Conservation (phyloP, 2,113 vertebrate species). For the Brienomyrus longianalis region DNA sequence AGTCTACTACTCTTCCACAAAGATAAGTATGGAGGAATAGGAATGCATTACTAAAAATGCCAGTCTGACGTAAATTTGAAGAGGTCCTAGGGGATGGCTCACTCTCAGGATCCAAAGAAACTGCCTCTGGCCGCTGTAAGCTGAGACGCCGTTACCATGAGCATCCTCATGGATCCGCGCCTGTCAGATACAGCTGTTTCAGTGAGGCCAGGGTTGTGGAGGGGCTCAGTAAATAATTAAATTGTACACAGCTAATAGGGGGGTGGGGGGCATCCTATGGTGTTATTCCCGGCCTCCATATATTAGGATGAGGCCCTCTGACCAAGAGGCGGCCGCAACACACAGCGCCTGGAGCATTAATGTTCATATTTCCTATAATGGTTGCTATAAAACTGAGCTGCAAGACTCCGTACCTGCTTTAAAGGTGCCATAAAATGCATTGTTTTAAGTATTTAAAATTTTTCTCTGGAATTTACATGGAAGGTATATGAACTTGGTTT, state of each 20-base stretch:
- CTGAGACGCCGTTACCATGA: constrained; percentile 32
- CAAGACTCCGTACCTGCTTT: background rate
- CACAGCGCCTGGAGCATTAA: background rate
- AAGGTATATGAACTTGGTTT: background rate
- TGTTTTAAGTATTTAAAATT: background rate
- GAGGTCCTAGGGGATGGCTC: constrained; percentile 31
- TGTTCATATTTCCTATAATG: background rate
- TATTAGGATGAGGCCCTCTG: background rate
- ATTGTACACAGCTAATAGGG: background rate
- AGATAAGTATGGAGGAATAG: constrained; percentile 53
- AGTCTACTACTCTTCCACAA: constrained; percentile 41
- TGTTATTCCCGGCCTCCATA: background rate
- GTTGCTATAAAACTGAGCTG: background rate
- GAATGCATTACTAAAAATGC: constrained; percentile 43
- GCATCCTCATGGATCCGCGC: constrained; percentile 33
- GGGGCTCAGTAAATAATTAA: constrained; percentile 53
- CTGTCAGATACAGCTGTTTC: constrained; percentile 29
- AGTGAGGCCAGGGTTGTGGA: constrained; percentile 10
- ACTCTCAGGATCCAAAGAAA: constrained; percentile 40
- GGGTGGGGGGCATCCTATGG: background rate
- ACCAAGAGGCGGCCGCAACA: background rate
- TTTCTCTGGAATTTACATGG: background rate
- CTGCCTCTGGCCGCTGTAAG: constrained; percentile 32
- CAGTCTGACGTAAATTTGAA: constrained; percentile 54
- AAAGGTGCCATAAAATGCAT: background rate